A percentile compares a stretch with the other conserved stretches of the same genome.
phyloP scores from a whole-genome alignment of 2,888 invertebrate species.

The Anarsia innoxiella region DNA sequence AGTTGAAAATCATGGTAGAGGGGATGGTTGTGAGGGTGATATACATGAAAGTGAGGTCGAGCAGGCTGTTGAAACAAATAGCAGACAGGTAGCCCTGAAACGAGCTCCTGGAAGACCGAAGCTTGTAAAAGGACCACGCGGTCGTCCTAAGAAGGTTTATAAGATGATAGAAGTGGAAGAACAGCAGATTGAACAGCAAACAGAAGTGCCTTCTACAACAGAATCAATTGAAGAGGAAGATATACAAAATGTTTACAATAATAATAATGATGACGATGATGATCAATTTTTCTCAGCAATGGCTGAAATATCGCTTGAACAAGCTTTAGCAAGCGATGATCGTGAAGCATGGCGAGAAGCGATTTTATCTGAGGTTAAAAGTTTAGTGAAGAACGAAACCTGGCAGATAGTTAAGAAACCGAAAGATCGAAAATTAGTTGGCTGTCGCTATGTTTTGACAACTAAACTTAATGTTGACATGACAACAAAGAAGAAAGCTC shows the following conservation, averaged over 20 bases:
- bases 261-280: too few species aligned
- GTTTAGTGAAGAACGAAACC: background rate
- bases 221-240: background rate
- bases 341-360: background rate
- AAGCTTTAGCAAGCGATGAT: background rate
- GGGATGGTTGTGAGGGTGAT: too few species aligned
- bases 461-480: background rate
- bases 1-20: too few species aligned
- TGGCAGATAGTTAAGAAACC: background rate
- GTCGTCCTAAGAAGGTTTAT: background rate
- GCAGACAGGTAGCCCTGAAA: background rate
- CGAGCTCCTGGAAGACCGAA: background rate
- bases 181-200: background rate
- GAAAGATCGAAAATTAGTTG: background rate
- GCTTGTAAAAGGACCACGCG: background rate
- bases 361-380: background rate
- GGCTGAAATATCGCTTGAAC: background rate
- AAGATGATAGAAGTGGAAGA: background rate
- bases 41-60: too few species aligned
- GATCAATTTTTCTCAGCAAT: background rate
- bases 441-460: background rate
- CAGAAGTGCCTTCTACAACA: background rate
- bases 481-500: background rate
- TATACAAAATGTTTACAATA: background rate
- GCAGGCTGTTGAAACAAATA: background rate